Evolutionary conservation across 2,888 invertebrate genomes (phyloP).

Genomic region (Horisme vitalbata): DNA sequence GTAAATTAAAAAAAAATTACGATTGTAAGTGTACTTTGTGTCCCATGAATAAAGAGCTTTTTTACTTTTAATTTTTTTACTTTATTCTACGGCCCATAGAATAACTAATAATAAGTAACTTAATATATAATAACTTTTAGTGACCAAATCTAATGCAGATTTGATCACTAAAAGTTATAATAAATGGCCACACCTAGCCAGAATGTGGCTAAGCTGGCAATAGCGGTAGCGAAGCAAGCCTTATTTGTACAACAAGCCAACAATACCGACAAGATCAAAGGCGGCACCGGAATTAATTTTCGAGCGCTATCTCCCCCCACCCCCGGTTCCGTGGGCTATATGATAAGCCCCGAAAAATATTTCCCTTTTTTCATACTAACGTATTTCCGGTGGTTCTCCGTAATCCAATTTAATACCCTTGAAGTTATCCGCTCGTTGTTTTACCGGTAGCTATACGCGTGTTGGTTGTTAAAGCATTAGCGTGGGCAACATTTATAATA

Average conservation of each 20-base stretch:
- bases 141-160: no score
- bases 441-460: not conserved
- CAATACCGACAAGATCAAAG: conserved; percentile 73
- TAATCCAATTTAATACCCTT: conserved; percentile 34
- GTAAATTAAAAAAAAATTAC: no score
- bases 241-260: conserved; percentile 70
- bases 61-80: no score
- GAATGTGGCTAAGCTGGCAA: conserved; percentile 13
- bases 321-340: conserved; percentile 43
- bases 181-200: conserved; percentile 7
- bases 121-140: no score
- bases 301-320: conserved; percentile 58
- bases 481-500: no score
- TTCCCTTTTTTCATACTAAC: conserved; percentile 45
- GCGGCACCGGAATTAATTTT: conserved; percentile 71
- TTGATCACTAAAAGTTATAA: not conserved
- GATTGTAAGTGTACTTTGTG: no score
- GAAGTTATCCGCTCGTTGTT: conserved; percentile 23
- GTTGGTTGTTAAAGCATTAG: not conserved
- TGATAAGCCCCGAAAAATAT: conserved; percentile 55
- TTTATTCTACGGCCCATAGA: no score
- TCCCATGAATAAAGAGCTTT: no score
- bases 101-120: no score
- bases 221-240: conserved; percentile 36
- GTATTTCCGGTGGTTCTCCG: conserved; percentile 36